Percentiles rank a stretch among this genome's conserved stretches.
phyloP scores from a whole-genome alignment of 2,888 invertebrate genomes.

The Leptinotarsa juncta region DNA sequence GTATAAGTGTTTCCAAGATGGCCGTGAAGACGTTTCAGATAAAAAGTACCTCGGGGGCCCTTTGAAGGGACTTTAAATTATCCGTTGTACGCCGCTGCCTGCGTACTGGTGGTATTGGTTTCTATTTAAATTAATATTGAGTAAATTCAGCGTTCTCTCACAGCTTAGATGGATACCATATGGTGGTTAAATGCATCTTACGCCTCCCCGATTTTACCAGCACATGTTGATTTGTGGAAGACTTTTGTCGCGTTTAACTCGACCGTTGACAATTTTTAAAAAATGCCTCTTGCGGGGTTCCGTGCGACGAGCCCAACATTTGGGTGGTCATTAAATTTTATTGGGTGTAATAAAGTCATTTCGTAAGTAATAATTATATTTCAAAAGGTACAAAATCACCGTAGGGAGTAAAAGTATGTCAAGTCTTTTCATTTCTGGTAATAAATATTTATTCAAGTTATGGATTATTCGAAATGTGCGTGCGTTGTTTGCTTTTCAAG shows the following conservation, averaged over 20 bases:
- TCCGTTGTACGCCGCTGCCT: not conserved
- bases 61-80: no score
- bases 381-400: not conserved
- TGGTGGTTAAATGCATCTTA: not conserved
- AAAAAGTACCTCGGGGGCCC: no score
- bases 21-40: no score
- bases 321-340: constrained; percentile 28
- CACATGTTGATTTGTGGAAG: constrained; percentile 18
- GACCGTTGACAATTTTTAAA: not conserved
- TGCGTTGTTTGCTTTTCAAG: not conserved
- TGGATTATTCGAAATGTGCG: constrained; percentile 1
- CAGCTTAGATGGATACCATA: constrained; percentile 8
- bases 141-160: not conserved
- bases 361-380: constrained; percentile 10
- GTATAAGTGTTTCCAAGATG: no score
- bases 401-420: not conserved
- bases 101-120: not conserved
- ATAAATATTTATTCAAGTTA: constrained; percentile 4
- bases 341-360: constrained; percentile 15
- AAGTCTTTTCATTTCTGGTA: not conserved
- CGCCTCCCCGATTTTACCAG: not conserved
- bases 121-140: not conserved
- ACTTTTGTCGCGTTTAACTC: not conserved
- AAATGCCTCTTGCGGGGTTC: not conserved
- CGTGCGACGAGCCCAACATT: constrained; percentile 16